Evolutionary conservation across 1,140 invertebrate genomes (phyloP), one percentile per base, ranked within the genome.

Genomic region (Leucophenga varia): DNA sequence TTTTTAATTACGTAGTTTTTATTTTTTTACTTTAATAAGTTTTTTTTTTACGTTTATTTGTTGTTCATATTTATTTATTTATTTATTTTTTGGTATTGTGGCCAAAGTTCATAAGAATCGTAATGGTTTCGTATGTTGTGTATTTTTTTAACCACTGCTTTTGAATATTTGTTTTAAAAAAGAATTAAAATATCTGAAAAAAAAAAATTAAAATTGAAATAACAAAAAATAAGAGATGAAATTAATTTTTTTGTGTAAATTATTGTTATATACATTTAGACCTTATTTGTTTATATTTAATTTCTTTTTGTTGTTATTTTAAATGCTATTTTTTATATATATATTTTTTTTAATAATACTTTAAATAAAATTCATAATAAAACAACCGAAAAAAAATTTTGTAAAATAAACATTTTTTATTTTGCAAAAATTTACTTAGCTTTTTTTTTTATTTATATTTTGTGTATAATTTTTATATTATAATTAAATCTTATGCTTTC

Each of bases 231-330:
- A n/a, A n/a, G n/a, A n/a, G n/a, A n/a, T n/a, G n/a, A 40, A 18
- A 6, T 40, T 19, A 19, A 12, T 38, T 17, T 18, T 5, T 14
- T 12, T 42, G 17, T 42, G 40, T 42, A 42, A 42, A 42, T 42
- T 42, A 42, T 42, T 42, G 40, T 25, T 42, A 42, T 42, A 28
- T 42, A 42, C 40, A 42, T 31, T 42, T 42, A 28, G 21, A 30
- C 21, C 16, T 42, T 28, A 31, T 28, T 34, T 34, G 5, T 34
- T 13, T 34, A 9, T 34, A 7, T n/a, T n/a, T 16, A 34, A 16
- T n/a, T 7, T 34, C 32, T n/a, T 34, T 34, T 34, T 13, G n/a
- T 34, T 25, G 5, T 25, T 10, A 25, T 25, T 25, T 25, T 25
- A 25, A 25, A 25, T 25, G 22, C 22, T 25, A 25, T 25, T 25